Base-by-base conservation (phyloP, 2,113 vertebrate species). In the Oncorhynchus masou region DNA sequence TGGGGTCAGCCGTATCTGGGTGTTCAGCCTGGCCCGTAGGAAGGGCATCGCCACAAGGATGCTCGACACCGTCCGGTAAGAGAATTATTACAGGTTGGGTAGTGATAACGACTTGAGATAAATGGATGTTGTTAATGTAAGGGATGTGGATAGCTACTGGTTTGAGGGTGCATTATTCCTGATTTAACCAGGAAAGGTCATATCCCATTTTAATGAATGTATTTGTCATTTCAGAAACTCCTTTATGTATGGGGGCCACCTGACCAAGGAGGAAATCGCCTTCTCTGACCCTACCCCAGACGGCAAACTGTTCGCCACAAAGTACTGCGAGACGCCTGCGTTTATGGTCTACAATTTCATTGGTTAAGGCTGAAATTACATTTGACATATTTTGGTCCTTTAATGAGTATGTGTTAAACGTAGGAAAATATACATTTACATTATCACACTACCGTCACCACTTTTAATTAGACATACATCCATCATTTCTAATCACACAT, bases 261-360 rank as follows among this genome's bases (percentile, higher is more conserved):
- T 99, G 1, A 94, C 91, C 68, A 95, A 91, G 66, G 65, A 93
- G 0, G 97, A 99, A 79, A 93, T 98, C 2, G 96, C 97, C 74
- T 98, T 99, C 88, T 99, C 97, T 0, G 97, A 99, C 80, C 97
- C 97, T 0, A 98, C 97, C 0, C 96, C 95, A 0, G 95, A 96
- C 0, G 97, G 97, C 51, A 98, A 96, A 83, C 79, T 90, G 39
- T 98, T 99, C 5, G 96, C 96, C 2, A 94, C 90, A 0, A 93
- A 92, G 31, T 99, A 98, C 83, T 95, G 95, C 85, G 87, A 87
- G 67, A 96, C 95, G 0, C 95, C 96, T 0, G 84, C 90, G 60
- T 99, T 98, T 85, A 93, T 99, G 0, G 96, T 98, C 7, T 98
- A 98, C 84, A 99, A 99, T 76, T 98, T 97, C 54, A 69, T 97